Conservation (phyloP, 2,113 vertebrate genomes). For the Dicentrarchus labrax region DNA sequence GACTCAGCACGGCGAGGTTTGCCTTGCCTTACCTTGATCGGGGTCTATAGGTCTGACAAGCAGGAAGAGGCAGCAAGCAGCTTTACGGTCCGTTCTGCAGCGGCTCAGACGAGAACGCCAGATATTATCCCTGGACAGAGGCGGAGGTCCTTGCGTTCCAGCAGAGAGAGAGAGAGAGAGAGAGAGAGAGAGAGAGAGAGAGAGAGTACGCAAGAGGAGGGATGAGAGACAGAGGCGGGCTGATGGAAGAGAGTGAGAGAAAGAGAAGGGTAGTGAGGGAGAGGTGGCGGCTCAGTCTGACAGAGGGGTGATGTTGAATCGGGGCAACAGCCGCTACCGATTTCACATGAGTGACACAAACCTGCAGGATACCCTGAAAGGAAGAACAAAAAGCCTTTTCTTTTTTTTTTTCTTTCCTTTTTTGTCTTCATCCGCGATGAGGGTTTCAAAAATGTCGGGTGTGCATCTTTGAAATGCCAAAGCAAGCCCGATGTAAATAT, state of each 20-base stretch:
- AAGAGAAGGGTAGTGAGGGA: not conserved
- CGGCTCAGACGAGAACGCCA: conserved; percentile 53
- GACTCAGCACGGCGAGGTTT: not conserved
- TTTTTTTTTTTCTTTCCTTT: not conserved
- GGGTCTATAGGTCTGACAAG: conserved; percentile 32
- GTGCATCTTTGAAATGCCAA: conserved; percentile 49
- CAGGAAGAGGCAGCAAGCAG: conserved; percentile 39
- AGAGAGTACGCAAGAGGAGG: conserved; percentile 9
- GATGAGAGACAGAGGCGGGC: conserved; percentile 23
- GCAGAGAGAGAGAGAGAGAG: conserved; percentile 39
- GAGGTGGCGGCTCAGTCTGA: conserved; percentile 18
- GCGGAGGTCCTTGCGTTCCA: conserved; percentile 69
- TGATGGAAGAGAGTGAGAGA: conserved; percentile 7
- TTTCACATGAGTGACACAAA: conserved; percentile 28
- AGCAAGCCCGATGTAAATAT: conserved; percentile 46
- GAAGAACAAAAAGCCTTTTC: not conserved
- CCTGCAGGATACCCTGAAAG: conserved; percentile 14
- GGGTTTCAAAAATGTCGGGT: conserved; percentile 38
- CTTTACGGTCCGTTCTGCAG: conserved; percentile 71
- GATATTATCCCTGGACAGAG: conserved; percentile 70
- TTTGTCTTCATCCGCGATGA: not conserved
- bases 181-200: conserved; percentile 46
- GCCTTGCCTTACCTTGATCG: conserved; percentile 61
- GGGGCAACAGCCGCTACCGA: conserved; percentile 54
- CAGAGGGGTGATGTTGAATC: conserved; percentile 50